Conservation (phyloP, 2,113 vertebrate genomes). For the Paradisaea rubra region DNA sequence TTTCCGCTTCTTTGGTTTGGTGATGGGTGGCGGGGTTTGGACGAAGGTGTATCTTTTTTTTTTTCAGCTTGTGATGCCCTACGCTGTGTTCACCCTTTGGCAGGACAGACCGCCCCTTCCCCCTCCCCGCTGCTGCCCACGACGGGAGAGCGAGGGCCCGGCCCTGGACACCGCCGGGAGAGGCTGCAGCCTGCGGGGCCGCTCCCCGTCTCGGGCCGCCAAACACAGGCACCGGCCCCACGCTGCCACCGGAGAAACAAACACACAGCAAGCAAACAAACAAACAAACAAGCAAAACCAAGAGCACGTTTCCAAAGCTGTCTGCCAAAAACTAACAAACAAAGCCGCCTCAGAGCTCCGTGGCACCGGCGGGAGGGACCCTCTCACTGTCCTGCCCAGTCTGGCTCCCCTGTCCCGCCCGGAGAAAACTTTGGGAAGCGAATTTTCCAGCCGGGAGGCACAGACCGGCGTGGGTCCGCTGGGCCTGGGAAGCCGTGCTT, state of each 20-base stretch:
- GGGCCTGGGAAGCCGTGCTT: not conserved
- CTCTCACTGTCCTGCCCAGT: not conserved
- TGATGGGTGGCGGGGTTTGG: accelerated
- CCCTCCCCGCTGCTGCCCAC: not conserved
- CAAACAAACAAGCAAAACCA: not conserved
- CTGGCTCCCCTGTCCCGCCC: accelerated
- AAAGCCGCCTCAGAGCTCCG: not conserved
- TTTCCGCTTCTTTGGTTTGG: not conserved
- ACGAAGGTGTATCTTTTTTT: accelerated
- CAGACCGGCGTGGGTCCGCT: not conserved
- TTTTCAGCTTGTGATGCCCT: not conserved
- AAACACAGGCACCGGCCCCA: not conserved
- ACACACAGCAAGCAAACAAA: not conserved
- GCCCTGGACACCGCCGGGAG: not conserved
- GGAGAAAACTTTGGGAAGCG: not conserved
- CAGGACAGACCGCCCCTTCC: not conserved
- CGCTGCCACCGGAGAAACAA: not conserved
- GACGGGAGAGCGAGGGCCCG: too few relatives aligned
- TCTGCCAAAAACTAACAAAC: not conserved
- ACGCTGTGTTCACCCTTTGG: not conserved
- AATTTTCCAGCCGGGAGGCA: not conserved
- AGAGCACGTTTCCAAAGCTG: not conserved
- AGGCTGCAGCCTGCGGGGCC: not conserved
- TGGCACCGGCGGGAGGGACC: too few relatives aligned
- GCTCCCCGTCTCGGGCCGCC: not conserved